phyloP scores from a whole-genome alignment of 2,888 invertebrate species.

The Plagiodera versicolora region DNA sequence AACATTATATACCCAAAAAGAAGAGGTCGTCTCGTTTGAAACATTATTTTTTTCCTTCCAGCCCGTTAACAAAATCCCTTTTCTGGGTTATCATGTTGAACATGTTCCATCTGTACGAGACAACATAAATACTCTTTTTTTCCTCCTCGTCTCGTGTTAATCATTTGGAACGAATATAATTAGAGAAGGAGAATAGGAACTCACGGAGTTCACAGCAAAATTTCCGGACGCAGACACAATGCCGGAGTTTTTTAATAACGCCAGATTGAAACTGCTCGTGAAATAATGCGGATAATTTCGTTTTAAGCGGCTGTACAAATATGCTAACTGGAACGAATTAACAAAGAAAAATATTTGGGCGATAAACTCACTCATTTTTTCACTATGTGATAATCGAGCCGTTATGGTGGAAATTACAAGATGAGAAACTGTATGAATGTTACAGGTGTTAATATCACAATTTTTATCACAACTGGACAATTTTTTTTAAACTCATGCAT shows the following conservation, averaged over 20 bases:
- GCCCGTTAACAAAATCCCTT: too few relatives aligned
- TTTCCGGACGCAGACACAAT: constrained; percentile 17
- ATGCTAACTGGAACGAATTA: background rate
- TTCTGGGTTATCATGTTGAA: too few relatives aligned
- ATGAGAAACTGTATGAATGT: too few relatives aligned
- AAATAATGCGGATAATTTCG: constrained; percentile 25
- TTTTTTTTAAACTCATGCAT: too few relatives aligned
- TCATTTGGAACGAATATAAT: background rate
- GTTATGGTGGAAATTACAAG: too few relatives aligned
- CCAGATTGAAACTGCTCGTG: constrained; percentile 24
- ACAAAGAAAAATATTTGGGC: background rate
- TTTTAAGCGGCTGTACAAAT: background rate
- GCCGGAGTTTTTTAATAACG: constrained; percentile 27
- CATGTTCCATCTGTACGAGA: background rate
- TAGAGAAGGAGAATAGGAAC: background rate
- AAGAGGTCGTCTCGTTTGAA: too few relatives aligned
- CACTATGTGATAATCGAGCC: too few relatives aligned
- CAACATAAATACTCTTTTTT: constrained; percentile 1
- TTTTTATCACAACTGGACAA: too few relatives aligned
- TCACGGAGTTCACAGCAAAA: background rate
- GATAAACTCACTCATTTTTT: background rate
- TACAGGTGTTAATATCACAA: too few relatives aligned
- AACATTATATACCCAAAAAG: too few relatives aligned
- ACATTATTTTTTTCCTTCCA: too few relatives aligned
- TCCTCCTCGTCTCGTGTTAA: background rate